phyloP scores from a whole-genome alignment of 1,140 invertebrate species.

The Meloidogyne exigua region DNA sequence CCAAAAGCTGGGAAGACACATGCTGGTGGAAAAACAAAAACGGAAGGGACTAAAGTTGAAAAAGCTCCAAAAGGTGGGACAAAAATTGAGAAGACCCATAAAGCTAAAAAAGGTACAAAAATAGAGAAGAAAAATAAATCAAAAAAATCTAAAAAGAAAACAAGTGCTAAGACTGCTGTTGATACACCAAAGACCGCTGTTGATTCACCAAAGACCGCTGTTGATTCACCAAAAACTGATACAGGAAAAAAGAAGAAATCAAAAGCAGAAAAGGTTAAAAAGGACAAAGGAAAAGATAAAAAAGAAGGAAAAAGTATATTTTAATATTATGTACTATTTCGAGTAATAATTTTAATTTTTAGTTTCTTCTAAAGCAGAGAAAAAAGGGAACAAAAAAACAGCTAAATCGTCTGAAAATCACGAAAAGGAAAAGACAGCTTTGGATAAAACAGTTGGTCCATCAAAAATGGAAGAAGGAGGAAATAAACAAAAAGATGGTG shows the following conservation, averaged over 20 bases:
- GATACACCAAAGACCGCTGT: neutral
- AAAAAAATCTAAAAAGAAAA: neutral
- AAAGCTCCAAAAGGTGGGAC: neutral
- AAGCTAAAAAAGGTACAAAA: neutral
- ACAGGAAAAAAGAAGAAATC: neutral
- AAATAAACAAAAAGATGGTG: neutral
- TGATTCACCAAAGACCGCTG: neutral
- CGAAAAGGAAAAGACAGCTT: neutral
- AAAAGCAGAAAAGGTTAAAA: neutral
- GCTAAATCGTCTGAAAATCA: neutral
- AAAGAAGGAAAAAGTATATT: neutral
- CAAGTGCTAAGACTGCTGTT: neutral
- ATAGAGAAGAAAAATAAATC: neutral
- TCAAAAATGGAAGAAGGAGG: neutral
- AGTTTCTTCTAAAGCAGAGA: neutral
- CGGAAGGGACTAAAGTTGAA: conserved; percentile 7
- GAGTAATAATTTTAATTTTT: neutral
- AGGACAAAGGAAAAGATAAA: conserved; percentile 7
- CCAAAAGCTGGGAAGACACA: too few relatives aligned
- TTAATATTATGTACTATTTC: neutral
- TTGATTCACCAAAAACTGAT: neutral
- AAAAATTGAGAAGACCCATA: neutral
- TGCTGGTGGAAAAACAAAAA: conserved; percentile 3
- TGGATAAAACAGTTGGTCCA: conserved; percentile 4
- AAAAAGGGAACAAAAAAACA: neutral